Percentiles rank a stretch among this genome's conserved stretches.
Evolutionary conservation across 2,113 vertebrate species (phyloP).

Genomic region (Dasyprocta punctata): DNA sequence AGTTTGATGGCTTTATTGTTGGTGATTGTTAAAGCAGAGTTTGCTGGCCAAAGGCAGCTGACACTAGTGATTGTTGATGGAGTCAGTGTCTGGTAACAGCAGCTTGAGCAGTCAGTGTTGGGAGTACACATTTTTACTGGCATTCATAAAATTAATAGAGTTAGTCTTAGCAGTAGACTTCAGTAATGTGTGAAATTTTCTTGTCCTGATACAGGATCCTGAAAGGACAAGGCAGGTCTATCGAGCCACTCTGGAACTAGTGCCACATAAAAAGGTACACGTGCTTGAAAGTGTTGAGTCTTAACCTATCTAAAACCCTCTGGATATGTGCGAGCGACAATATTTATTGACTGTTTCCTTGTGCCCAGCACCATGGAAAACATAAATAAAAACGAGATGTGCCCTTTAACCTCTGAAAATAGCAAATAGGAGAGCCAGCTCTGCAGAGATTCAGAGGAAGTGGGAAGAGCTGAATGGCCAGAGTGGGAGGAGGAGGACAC

Average conservation of each 20-base stretch:
- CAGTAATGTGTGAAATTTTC: constrained; percentile 45
- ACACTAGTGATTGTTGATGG: constrained; percentile 31
- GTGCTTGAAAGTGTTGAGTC: neutral
- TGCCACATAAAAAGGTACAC: constrained; percentile 98
- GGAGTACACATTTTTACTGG: neutral
- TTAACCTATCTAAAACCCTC: neutral
- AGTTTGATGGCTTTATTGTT: constrained; percentile 25
- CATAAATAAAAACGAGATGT: neutral
- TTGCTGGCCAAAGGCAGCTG: neutral
- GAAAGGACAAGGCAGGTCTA: constrained; percentile 97
- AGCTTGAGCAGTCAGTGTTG: neutral
- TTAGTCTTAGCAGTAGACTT: neutral
- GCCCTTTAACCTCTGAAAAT: neutral
- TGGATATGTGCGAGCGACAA: neutral
- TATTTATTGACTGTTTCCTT: neutral
- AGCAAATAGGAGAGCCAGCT: neutral
- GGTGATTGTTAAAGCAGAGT: constrained; percentile 47
- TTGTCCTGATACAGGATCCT: constrained; percentile 88
- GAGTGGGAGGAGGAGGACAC: neutral
- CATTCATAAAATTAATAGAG: constrained; percentile 28
- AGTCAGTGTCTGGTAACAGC: constrained; percentile 32
- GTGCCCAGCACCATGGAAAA: neutral
- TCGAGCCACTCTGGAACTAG: constrained; percentile 95
- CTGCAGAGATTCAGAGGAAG: neutral
- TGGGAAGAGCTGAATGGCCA: neutral